Base-by-base conservation (phyloP, 2,797 vertebrate species). In the Margarornis squamiger region DNA sequence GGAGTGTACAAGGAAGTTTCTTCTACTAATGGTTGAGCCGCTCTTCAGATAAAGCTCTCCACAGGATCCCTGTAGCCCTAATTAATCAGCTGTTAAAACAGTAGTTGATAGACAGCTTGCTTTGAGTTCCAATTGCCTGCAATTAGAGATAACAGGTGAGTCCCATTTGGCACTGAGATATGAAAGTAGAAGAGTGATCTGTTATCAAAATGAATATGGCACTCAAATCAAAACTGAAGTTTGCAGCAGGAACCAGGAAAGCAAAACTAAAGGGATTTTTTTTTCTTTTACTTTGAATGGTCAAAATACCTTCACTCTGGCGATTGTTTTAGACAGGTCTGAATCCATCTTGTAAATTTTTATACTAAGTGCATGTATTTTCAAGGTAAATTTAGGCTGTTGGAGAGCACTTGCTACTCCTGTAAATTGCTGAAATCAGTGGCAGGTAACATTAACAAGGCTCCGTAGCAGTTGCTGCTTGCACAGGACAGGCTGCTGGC, bases 61-160 rank as follows among this genome's bases (percentile, higher is more conserved):
- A 93, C 94, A 95, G 96, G 96, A 98, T 98, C 97, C 96, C 97
- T 86, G 74, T 96, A 97, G 97, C 93, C 94, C 97, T 98, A 98
- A 98, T 98, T 98, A 98, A 98, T 98, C 98, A 98, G 97, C 98
- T 98, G 98, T 98, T 98, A 98, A 98, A 98, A 98, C 98, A 98
- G 97, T 97, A 95, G 97, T 97, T 98, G 98, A 98, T 98, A 98
- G 98, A 98, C 97, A 97, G 95, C 98, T 97, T 97, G 97, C 97
- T 98, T 98, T 97, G 97, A 97, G 98, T 97, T 97, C 15, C 36
- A 98, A 98, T 98, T 97, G 97, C 98, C 97, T 98, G 98, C 97
- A 97, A 98, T 98, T 96, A 97, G 94, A 98, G 98, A 98, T 98
- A 98, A 98, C 97, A 96, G 96, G 97, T 95, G 81, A 97, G 96